phyloP scores from a whole-genome alignment of 2,797 vertebrate species.

The Anguilla marmorata region DNA sequence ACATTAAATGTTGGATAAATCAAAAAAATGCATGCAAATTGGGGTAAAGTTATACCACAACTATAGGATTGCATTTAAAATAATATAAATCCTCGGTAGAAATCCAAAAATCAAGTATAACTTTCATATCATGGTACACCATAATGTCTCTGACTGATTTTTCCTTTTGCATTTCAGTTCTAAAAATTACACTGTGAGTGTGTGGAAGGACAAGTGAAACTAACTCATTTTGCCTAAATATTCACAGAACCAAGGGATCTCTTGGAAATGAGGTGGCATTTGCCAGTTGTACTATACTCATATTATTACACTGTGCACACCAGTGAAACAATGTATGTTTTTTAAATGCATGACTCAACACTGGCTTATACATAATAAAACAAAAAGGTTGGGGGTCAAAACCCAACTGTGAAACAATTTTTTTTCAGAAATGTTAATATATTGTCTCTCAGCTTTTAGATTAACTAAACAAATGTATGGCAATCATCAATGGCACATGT shows the following conservation, averaged over 20 bases:
- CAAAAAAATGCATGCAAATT: no score
- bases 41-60: no score
- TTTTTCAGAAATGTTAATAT: not conserved
- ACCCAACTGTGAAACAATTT: not conserved
- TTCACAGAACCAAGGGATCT: not conserved
- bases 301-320: conserved; percentile 7
- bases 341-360: conserved; percentile 24
- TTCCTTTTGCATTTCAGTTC: not conserved
- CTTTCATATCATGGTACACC: no score
- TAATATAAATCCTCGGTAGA: no score
- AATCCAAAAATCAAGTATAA: no score
- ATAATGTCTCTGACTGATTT: no score
- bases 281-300: not conserved
- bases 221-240: not conserved
- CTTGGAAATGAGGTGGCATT: not conserved
- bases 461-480: not conserved
- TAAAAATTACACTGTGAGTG: not conserved
- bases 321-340: conserved; percentile 32
- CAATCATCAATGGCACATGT: not conserved
- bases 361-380: conserved; percentile 27
- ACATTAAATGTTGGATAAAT: no score
- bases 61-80: no score
- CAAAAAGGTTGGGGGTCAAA: conserved; percentile 47
- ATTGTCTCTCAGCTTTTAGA: not conserved
- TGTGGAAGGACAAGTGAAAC: not conserved